Evolutionary conservation across 2,888 invertebrate genomes (phyloP).

Genomic region (Mythimna lalbum): DNA sequence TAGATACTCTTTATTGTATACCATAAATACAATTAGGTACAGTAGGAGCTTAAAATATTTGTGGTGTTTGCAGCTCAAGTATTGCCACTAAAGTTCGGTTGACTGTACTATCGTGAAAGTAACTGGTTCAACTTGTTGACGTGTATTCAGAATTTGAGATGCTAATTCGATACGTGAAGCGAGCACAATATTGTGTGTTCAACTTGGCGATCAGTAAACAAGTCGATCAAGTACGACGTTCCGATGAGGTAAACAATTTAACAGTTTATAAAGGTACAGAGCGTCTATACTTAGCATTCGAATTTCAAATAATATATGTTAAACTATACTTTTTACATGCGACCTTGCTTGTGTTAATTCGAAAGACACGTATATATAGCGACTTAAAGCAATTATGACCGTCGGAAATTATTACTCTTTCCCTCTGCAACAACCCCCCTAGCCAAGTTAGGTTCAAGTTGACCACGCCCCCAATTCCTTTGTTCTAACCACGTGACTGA

Average conservation of each 20-base stretch:
- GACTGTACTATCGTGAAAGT: background rate
- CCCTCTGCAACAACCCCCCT: too few relatives aligned
- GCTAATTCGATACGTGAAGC: background rate
- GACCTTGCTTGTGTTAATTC: too few relatives aligned
- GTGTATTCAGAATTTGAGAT: background rate
- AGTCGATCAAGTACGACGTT: background rate
- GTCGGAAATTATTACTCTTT: too few relatives aligned
- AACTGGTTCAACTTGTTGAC: background rate
- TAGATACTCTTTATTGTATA: too few relatives aligned
- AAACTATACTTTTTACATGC: too few relatives aligned
- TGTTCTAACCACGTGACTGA: too few relatives aligned
- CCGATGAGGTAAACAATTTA: conserved; percentile 4
- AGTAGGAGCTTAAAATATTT: too few relatives aligned
- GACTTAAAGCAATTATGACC: too few relatives aligned
- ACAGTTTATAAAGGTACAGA: background rate
- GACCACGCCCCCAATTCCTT: too few relatives aligned
- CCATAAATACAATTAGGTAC: too few relatives aligned
- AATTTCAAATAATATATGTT: background rate
- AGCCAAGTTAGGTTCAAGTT: too few relatives aligned
- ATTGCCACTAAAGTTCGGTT: background rate
- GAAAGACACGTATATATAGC: too few relatives aligned
- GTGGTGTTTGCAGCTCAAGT: background rate
- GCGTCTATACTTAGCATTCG: background rate
- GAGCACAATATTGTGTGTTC: conserved; percentile 9
- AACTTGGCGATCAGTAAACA: background rate